Conservation (phyloP, 2,888 invertebrate genomes). For the Oasisia sp. region DNA sequence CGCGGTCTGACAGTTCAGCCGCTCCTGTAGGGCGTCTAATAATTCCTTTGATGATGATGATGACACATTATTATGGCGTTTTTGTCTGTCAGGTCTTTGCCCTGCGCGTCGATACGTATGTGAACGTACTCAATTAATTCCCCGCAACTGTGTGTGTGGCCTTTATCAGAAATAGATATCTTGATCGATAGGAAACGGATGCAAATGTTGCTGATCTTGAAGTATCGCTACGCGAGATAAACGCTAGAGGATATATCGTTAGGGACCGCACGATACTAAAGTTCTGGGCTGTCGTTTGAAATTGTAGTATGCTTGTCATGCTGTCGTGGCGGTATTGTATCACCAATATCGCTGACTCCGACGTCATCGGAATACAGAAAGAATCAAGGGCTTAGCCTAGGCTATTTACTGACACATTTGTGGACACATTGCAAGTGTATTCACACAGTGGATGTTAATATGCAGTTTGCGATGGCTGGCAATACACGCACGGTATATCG, state of each 20-base stretch:
- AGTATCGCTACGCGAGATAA: neutral
- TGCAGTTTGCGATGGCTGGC: neutral
- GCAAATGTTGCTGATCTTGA: neutral
- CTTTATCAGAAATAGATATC: neutral
- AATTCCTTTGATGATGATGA: neutral
- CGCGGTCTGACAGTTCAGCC: neutral
- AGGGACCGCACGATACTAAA: neutral
- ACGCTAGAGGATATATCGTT: neutral
- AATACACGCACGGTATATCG: too few relatives aligned
- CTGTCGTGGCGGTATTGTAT: neutral
- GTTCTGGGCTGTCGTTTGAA: neutral
- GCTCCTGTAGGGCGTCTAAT: neutral
- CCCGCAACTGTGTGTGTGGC: neutral
- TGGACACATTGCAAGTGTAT: neutral
- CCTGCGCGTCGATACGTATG: neutral
- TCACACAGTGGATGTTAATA: neutral
- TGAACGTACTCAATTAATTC: neutral
- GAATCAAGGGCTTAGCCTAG: neutral
- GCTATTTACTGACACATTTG: neutral
- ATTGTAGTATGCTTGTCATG: neutral
- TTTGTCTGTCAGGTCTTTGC: neutral
- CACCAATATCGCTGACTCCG: neutral
- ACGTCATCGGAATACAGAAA: neutral
- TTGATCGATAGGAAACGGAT: neutral
- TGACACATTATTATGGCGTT: neutral